A percentile compares a stretch with the other conserved stretches of the same genome.
These are phyloP conservation scores for Lepus europaeus DNA, from an alignment of 2,113 vertebrate genomes.

Conservation along the genomic window DNA sequence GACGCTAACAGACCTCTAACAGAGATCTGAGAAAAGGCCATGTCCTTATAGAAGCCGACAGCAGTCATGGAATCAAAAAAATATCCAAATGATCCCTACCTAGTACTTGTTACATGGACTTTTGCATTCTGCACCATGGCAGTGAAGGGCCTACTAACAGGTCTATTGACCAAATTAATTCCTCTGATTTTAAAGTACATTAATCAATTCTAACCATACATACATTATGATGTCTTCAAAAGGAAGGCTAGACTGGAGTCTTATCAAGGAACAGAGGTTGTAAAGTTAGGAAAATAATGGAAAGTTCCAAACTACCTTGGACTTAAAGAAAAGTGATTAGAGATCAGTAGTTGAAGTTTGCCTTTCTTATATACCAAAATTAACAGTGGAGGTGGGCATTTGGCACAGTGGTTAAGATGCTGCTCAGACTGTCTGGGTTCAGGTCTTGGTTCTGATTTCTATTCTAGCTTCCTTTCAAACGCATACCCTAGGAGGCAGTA, in stretches of 20 bases:
- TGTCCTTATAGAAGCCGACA: not conserved
- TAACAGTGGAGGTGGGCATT: not conserved
- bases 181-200: constrained; percentile 14
- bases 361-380: not conserved
- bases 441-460: no score
- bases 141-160: not conserved
- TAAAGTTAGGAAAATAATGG: not conserved
- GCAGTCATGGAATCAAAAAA: not conserved
- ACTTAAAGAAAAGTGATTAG: not conserved
- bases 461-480: no score
- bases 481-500: no score
- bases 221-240: not conserved
- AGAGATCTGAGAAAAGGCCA: not conserved
- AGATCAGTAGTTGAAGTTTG: not conserved
- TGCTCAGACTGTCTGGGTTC: no score
- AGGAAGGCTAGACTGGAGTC: not conserved
- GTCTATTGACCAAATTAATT: not conserved
- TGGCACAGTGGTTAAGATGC: no score
- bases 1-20: not conserved
- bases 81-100: not conserved
- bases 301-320: not conserved
- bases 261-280: not conserved
- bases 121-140: not conserved
- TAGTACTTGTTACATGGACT: not conserved
- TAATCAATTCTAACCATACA: constrained; percentile 16